Evolutionary conservation across 2,797 vertebrate species (phyloP), one percentile per base, ranked within the genome.

Genomic region (Ataeniobius toweri): DNA sequence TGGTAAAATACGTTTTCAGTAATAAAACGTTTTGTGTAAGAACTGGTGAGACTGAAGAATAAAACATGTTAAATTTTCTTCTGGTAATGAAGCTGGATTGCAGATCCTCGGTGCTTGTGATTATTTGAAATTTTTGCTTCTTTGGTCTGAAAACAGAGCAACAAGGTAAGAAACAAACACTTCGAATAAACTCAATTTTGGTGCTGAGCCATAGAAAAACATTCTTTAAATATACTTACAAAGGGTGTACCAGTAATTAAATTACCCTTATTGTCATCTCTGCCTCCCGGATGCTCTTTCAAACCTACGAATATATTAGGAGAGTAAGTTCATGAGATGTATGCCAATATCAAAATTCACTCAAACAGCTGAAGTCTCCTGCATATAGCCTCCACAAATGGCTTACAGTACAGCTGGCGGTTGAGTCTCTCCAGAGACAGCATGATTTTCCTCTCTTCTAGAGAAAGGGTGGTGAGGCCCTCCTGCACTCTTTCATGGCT

Each of bases 381-480:
- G 28, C n/a, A 69, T 31, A 50, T 13, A 24, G 51, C 51, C 26
- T 70, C 41, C 46, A 61, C 44, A 80, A 72, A 59, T 74, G 36
- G 28, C 93, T 94, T 81, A 95, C 94, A 84, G 63, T 91, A 87
- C 75, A 96, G 92, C 59, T 88, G 92, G n/a, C 92, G 92, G 91
- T 95, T 91, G 18, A 95, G 94, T 78, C 85, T 88, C 70, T 95
- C 91, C 75, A 99, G 95, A 75, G 96, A 98, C 39, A 96, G 94
- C 12, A 97, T 94, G 71, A 98, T 93, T 85, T 92, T 96, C 83
- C 96, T 92, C 80, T 98, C 98, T 82, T 98, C 97, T 82, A 95
- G 31, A 10, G 97, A 97, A 18, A 97, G 85, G 16, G 81, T 75
- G 61, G 83, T 95, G 75, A 88, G 79, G 36, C 81, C 87, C 78